These are phyloP conservation scores for Byasa hedistus DNA, from an alignment of 2,888 invertebrate species.

Conservation along the genomic window DNA sequence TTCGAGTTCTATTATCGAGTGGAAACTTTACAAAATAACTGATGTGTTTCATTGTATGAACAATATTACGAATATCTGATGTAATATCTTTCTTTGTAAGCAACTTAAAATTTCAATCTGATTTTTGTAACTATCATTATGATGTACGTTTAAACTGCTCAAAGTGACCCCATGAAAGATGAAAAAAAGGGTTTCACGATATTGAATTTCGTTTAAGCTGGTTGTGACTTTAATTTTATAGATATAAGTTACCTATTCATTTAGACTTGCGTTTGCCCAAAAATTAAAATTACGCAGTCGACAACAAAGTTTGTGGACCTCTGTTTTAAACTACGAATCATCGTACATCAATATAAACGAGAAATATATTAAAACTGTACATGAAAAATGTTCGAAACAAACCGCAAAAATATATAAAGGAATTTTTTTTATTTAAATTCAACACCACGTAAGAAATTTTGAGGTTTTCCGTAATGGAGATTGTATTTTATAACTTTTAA, in stretches of 20 bases:
- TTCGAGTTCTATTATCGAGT: conserved; percentile 15
- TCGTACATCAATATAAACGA: background rate
- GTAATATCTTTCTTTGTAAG: conserved; percentile 11
- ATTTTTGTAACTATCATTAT: conserved; percentile 4
- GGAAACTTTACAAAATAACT: conserved; percentile 19
- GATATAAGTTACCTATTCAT: too few relatives aligned
- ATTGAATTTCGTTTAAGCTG: too few relatives aligned
- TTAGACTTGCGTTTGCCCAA: too few relatives aligned
- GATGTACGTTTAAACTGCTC: background rate
- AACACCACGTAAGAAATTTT: background rate
- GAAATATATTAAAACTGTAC: background rate
- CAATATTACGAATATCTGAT: background rate
- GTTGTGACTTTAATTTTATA: too few relatives aligned
- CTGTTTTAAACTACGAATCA: too few relatives aligned
- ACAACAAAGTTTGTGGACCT: too few relatives aligned
- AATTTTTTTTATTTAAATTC: too few relatives aligned
- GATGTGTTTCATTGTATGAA: conserved; percentile 14
- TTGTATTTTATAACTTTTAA: background rate
- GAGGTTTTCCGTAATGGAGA: too few relatives aligned
- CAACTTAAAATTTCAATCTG: conserved; percentile 3
- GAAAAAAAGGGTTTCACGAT: too few relatives aligned
- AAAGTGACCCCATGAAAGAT: too few relatives aligned
- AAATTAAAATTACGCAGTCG: too few relatives aligned
- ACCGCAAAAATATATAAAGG: background rate
- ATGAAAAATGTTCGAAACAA: background rate